Evolutionary conservation across 2,888 invertebrate species (phyloP).

Genomic region (Alloplasta piceator): DNA sequence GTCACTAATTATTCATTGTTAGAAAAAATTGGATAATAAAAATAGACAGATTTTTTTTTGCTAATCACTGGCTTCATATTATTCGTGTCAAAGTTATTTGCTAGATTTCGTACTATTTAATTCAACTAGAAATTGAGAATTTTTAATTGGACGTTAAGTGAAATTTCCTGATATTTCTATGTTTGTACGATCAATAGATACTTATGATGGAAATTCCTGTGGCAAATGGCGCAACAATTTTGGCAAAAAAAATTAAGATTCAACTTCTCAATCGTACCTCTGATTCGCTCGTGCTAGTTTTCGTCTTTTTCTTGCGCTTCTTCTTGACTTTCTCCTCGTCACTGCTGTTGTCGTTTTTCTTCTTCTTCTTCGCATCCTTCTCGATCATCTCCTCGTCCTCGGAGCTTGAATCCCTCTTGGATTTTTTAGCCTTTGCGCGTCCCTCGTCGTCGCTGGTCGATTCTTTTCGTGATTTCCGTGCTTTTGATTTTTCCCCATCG

Average conservation of each 20-base stretch:
- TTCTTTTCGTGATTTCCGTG: constrained; percentile 82
- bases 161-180: too few relatives aligned
- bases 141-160: too few relatives aligned
- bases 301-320: constrained; percentile 83
- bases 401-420: constrained; percentile 85
- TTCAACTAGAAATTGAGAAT: too few relatives aligned
- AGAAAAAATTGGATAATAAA: too few relatives aligned
- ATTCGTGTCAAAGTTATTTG: too few relatives aligned
- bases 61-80: too few relatives aligned
- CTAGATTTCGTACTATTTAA: too few relatives aligned
- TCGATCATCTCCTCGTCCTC: constrained; percentile 88
- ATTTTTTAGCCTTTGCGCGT: constrained; percentile 77
- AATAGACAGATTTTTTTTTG: too few relatives aligned
- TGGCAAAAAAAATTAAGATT: background rate
- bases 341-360: constrained; percentile 86
- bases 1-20: too few relatives aligned
- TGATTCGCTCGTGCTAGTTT: constrained; percentile 81
- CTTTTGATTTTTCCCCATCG: constrained; percentile 85
- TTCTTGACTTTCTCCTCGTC: constrained; percentile 85
- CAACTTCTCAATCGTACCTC: constrained; percentile 77
- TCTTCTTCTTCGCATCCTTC: constrained; percentile 87
- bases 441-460: constrained; percentile 80
- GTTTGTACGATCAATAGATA: too few relatives aligned
- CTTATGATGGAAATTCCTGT: too few relatives aligned
- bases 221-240: too few relatives aligned